Base-by-base conservation (phyloP, 2,113 vertebrate species). In the Rattus norvegicus region DNA sequence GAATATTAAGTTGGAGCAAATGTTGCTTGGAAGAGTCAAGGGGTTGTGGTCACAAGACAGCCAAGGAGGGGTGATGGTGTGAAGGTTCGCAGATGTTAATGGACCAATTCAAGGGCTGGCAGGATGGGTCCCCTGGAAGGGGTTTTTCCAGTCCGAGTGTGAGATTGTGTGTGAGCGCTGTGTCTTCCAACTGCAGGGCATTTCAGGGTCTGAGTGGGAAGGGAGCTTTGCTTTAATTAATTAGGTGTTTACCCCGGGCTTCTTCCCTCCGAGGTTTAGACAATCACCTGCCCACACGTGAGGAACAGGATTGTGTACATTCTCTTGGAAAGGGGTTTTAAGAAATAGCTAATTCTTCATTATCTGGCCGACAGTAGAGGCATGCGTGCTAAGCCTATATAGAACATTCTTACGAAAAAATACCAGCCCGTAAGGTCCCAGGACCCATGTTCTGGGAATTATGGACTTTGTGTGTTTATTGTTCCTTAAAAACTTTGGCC, bases 1-100 rank as follows among this genome's bases (percentile, higher is more conserved):
- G 93, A 43, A 52, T 96, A 96, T 97, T 97, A 89, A 96, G 72
- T 69, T 97, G 94, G 91, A 98, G 87, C 39, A 96, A 96, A 95
- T 13, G 56, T 73, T 77, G 85, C 77, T 93, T 91, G 88, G 84
- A 95, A 88, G 95, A 94, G 22, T 14, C 59, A 54, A 63, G 56
- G 91, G 86, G 95, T 90, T 96, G 93, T 97, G 97, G 97, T 94
- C 87, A 72, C 30, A 2, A 43, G 83, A 22, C 7, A 8, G 0
- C 47, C 19, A 3, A 36, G 33, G 43, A 30, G n/a, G 43, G 77
- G 59, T 0, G 12, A 20, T 10, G 52, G 52, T 28, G 13, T 49
- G 56, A 16, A 47, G 72, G 63, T 61, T 39, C 14, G 12, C 2
- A 69, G 69, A 73, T 39, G 26, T 91, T 36, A 43, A 76, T 67